phyloP scores from a whole-genome alignment of 2,113 vertebrate species.

The Seriola quinqueradiata region DNA sequence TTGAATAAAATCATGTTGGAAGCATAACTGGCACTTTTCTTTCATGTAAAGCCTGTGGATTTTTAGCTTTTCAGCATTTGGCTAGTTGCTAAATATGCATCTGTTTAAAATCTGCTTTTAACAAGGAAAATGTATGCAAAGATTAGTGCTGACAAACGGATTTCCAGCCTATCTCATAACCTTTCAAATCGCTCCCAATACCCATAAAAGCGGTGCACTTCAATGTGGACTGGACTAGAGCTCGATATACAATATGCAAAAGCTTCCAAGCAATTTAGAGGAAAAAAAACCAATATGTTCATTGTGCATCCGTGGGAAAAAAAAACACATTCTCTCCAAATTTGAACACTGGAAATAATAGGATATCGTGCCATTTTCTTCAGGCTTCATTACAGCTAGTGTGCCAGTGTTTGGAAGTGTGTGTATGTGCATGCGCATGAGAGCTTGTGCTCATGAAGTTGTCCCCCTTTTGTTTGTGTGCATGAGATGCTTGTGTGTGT shows the following conservation, averaged over 20 bases:
- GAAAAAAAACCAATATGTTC: constrained; percentile 72
- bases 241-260: constrained; percentile 63
- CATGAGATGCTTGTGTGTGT: constrained; percentile 37
- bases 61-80: constrained; percentile 36
- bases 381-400: constrained; percentile 72
- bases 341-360: constrained; percentile 68
- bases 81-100: constrained; percentile 47
- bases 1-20: constrained; percentile 88
- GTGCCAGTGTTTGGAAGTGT: constrained; percentile 46
- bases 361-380: constrained; percentile 62
- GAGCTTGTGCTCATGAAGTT: constrained; percentile 29
- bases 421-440: constrained; percentile 8
- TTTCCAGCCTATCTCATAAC: constrained; percentile 37
- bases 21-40: constrained; percentile 62
- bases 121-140: constrained; percentile 49
- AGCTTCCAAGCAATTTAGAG: constrained; percentile 72
- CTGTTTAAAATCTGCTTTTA: constrained; percentile 55
- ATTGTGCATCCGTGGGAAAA: constrained; percentile 61
- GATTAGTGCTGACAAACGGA: constrained; percentile 48
- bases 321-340: constrained; percentile 62
- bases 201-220: constrained; percentile 51
- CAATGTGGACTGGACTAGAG: constrained; percentile 57
- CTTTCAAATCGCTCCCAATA: constrained; percentile 63
- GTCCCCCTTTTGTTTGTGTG: constrained; percentile 41
- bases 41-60: constrained; percentile 30